These are phyloP conservation scores for Loxodonta africana DNA, from an alignment of 2,113 vertebrate species.

Conservation along the genomic window DNA sequence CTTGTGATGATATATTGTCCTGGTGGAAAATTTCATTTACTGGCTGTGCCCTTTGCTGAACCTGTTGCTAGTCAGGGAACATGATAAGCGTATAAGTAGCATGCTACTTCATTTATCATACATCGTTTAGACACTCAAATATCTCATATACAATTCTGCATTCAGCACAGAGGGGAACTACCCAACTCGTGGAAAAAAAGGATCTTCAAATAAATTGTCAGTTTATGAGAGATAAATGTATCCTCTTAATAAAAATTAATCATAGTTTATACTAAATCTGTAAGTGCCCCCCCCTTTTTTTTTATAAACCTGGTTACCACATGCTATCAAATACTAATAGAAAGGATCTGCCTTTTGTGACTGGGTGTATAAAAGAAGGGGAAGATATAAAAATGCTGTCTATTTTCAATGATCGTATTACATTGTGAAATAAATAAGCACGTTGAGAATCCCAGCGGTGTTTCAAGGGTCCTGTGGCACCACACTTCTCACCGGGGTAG, in stretches of 20 bases:
- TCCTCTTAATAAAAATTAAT: slow-evolving; percentile 89
- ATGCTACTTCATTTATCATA: slow-evolving; percentile 99
- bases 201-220: slow-evolving; percentile 90
- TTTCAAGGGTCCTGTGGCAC: slow-evolving; percentile 42
- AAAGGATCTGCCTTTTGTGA: slow-evolving; percentile 85
- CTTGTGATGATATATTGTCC: slow-evolving; percentile 99
- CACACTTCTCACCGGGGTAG: slow-evolving; percentile 44
- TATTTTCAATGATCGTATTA: slow-evolving; percentile 88
- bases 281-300: slow-evolving; percentile 70
- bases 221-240: slow-evolving; percentile 89
- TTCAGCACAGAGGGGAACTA: slow-evolving; percentile 90
- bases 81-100: slow-evolving; percentile 99
- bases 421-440: slow-evolving; percentile 84
- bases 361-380: slow-evolving; percentile 81
- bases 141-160: slow-evolving; percentile 97
- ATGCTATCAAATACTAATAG: slow-evolving; percentile 84
- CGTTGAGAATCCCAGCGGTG: slow-evolving; percentile 61
- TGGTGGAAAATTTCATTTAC: slow-evolving; percentile 99
- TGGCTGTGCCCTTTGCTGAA: slow-evolving; percentile 99
- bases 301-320: slow-evolving; percentile 81
- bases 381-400: slow-evolving; percentile 85
- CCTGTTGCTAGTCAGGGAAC: slow-evolving; percentile 99
- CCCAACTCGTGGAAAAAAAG: slow-evolving; percentile 90
- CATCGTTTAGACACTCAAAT: slow-evolving; percentile 97
- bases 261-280: slow-evolving; percentile 83